Percentiles rank a stretch among this genome's conserved stretches.
phyloP scores from a whole-genome alignment of 2,888 invertebrate species.

The Halictus quadricinctus region DNA sequence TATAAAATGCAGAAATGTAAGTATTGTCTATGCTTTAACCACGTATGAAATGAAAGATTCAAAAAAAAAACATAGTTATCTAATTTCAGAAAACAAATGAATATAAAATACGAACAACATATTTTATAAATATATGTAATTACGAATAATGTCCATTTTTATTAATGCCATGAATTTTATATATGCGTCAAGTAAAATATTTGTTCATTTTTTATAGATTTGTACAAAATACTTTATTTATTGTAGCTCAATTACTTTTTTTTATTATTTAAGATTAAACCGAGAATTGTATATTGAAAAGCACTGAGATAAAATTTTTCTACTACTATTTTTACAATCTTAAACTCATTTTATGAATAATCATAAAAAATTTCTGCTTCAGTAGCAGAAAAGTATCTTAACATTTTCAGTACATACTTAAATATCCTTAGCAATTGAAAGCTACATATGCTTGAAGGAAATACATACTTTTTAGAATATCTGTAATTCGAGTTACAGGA shows the following conservation, averaged over 20 bases:
- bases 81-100: conserved; percentile 27
- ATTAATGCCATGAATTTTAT: conserved; percentile 48
- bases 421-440: conserved; percentile 29
- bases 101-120: conserved; percentile 6
- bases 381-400: conserved; percentile 15
- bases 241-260: conserved; percentile 39
- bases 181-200: conserved; percentile 55
- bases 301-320: conserved; percentile 37
- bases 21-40: conserved; percentile 12
- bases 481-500: conserved; percentile 54
- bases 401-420: conserved; percentile 27
- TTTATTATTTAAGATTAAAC: conserved; percentile 38
- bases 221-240: conserved; percentile 64
- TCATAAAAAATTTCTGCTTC: conserved; percentile 41
- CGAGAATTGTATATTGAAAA: conserved; percentile 32
- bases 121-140: conserved; percentile 21
- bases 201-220: conserved; percentile 52
- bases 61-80: conserved; percentile 19
- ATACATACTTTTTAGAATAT: conserved; percentile 52
- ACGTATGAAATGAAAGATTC: conserved; percentile 13
- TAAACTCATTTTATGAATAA: conserved; percentile 37
- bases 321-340: conserved; percentile 49
- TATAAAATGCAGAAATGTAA: conserved; percentile 31
- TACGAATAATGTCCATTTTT: conserved; percentile 40
- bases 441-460: conserved; percentile 30